A percentile compares a stretch with the other conserved stretches of the same genome.
These are phyloP conservation scores for Bothrops jararaca DNA, from an alignment of 2,113 vertebrate species.

Conservation along the genomic window DNA sequence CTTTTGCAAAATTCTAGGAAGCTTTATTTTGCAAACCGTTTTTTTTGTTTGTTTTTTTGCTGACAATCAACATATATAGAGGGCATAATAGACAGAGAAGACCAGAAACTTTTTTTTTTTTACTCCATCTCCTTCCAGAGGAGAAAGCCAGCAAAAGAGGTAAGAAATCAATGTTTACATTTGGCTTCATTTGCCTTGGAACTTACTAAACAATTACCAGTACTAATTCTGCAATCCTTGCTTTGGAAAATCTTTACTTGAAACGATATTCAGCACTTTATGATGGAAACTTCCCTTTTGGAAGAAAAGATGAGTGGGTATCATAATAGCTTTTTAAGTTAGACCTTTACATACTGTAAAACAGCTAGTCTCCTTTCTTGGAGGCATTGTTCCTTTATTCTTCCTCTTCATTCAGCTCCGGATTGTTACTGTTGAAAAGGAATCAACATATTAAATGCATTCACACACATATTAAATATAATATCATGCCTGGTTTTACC, in stretches of 20 bases:
- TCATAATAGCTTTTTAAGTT: not conserved
- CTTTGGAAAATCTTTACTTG: constrained; percentile 15
- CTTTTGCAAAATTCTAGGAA: constrained; percentile 58
- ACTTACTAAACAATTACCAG: not conserved
- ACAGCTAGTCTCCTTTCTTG: not conserved
- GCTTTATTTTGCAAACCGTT: constrained; percentile 51
- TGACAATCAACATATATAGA: constrained; percentile 56
- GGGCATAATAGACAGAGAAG: constrained; percentile 28
- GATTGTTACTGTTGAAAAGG: not conserved
- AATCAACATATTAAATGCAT: not conserved
- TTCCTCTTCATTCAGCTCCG: not conserved
- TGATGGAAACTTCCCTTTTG: not conserved
- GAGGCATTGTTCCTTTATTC: not conserved
- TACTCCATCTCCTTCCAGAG: constrained; percentile 26
- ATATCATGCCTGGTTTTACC: not conserved
- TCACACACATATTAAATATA: not conserved
- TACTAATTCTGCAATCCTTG: constrained; percentile 1
- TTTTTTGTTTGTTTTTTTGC: constrained; percentile 15
- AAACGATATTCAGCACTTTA: constrained; percentile 20
- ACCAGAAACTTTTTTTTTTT: constrained; percentile 36
- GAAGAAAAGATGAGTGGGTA: not conserved
- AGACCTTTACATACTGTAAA: not conserved
- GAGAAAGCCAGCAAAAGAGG: constrained; percentile 47
- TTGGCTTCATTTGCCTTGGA: not conserved
- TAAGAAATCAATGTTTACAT: constrained; percentile 44